These are phyloP conservation scores for Argentina silus DNA, from an alignment of 2,797 vertebrate genomes.

Conservation along the genomic window DNA sequence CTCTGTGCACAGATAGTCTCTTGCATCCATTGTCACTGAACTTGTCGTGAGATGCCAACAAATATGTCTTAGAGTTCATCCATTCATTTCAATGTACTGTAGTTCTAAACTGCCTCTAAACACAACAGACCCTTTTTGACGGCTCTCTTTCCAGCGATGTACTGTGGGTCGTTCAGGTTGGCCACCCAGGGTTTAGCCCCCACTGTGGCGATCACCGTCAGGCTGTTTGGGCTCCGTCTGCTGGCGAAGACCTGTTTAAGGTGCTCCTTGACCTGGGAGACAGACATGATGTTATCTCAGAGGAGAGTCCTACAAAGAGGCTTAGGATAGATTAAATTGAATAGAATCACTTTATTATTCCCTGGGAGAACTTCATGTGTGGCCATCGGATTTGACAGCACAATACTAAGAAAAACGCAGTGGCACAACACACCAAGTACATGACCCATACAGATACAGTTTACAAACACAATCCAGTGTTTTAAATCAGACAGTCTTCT, in stretches of 20 bases:
- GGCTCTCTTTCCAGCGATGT: slow-evolving; percentile 78
- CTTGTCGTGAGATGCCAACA: background rate
- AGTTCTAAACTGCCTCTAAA: background rate
- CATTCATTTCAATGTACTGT: background rate
- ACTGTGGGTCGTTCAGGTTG: slow-evolving; percentile 63
- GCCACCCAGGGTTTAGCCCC: slow-evolving; percentile 77
- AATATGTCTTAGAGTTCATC: background rate
- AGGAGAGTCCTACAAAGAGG: background rate
- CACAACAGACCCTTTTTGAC: slow-evolving; percentile 71
- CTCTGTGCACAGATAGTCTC: too few species aligned
- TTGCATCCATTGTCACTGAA: too few species aligned
- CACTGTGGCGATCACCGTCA: slow-evolving; percentile 72
- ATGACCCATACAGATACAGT: background rate
- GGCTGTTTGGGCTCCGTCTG: slow-evolving; percentile 79
- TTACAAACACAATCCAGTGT: too few species aligned
- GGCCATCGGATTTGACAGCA: background rate
- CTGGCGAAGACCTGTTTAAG: slow-evolving; percentile 74
- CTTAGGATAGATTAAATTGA: too few species aligned
- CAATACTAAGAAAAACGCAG: too few species aligned
- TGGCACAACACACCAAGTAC: background rate
- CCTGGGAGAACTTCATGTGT: background rate
- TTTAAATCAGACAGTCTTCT: background rate
- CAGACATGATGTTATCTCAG: background rate
- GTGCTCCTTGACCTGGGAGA: slow-evolving; percentile 75
- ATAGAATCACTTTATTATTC: background rate